These are phyloP conservation scores for Beroe forskalii DNA, from an alignment of 37 sponge, comb jelly and placozoan species.

Conservation along the genomic window DNA sequence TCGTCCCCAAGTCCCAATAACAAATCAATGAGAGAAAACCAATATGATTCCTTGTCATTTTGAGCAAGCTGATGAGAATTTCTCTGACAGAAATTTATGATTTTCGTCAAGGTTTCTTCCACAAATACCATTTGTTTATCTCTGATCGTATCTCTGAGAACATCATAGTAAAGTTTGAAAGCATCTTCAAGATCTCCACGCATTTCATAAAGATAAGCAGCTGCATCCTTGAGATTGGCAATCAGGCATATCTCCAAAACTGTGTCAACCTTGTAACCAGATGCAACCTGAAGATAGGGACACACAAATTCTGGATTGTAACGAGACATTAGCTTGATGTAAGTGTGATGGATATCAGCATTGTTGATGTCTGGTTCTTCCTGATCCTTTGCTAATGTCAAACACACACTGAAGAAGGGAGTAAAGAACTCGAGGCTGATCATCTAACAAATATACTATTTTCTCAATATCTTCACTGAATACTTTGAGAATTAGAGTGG, in stretches of 20 bases:
- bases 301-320: slow-evolving; percentile 64
- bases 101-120: slow-evolving; percentile 32
- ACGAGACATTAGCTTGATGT: slow-evolving; percentile 47
- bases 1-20: neutral
- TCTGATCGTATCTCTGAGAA: slow-evolving; percentile 7
- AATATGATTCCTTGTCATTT: slow-evolving; percentile 62
- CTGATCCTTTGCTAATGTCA: slow-evolving; percentile 50
- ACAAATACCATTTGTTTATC: slow-evolving; percentile 26
- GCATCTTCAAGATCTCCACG: slow-evolving; percentile 51
- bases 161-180: slow-evolving; percentile 59
- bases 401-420: slow-evolving; percentile 58
- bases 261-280: slow-evolving; percentile 40
- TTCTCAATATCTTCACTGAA: slow-evolving; percentile 59
- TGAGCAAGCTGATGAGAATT: slow-evolving; percentile 49
- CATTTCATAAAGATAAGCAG: slow-evolving; percentile 45
- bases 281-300: slow-evolving; percentile 44
- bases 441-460: slow-evolving; percentile 43
- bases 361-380: slow-evolving; percentile 44
- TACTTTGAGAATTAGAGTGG: slow-evolving; percentile 42
- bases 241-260: slow-evolving; percentile 24
- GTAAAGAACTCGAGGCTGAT: neutral
- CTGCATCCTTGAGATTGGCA: slow-evolving; percentile 55
- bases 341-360: slow-evolving; percentile 13
- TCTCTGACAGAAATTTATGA: slow-evolving; percentile 57
- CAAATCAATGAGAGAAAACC: slow-evolving; percentile 56